Percentiles rank a stretch among this genome's conserved stretches.
Evolutionary conservation across 2,113 vertebrate genomes (phyloP).

Genomic region (Chauna torquata): DNA sequence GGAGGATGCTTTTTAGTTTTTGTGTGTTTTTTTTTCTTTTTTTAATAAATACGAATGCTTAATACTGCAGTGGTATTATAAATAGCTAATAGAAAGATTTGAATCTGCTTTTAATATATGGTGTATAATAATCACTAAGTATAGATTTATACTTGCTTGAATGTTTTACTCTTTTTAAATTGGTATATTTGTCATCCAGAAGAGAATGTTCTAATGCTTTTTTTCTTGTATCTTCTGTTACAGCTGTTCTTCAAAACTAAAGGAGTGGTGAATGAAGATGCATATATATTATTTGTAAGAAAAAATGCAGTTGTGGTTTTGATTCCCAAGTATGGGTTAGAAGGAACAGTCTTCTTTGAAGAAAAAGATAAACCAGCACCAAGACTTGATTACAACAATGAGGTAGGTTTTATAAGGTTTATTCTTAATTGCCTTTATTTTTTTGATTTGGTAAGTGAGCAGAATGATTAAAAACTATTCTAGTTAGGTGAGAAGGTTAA

Average conservation of each 20-base stretch:
- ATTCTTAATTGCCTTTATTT: background rate
- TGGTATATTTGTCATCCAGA: background rate
- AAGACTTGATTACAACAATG: conserved; percentile 83
- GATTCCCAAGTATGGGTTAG: conserved; percentile 95
- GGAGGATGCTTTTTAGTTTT: background rate
- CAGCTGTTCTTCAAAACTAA: conserved; percentile 95
- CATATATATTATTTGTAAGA: conserved; percentile 91
- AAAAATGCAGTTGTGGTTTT: conserved; percentile 97
- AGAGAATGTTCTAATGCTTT: background rate
- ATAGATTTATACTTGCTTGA: background rate
- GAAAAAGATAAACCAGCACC: conserved; percentile 84
- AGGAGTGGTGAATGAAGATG: conserved; percentile 92
- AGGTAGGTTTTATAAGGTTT: conserved; percentile 75
- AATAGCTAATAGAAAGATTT: background rate
- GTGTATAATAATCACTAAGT: background rate
- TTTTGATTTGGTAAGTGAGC: background rate
- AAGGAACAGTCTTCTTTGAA: conserved; percentile 96
- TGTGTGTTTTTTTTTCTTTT: background rate
- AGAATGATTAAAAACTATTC: background rate
- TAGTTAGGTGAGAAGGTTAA: background rate
- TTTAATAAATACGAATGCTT: background rate
- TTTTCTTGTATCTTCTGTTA: conserved; percentile 1
- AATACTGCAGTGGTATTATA: background rate
- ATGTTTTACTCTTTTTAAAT: background rate
- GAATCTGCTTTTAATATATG: background rate